Percentiles rank a stretch among this genome's conserved stretches.
Conservation (phyloP, 2,797 vertebrate genomes). For the Manis pentadactyla region DNA sequence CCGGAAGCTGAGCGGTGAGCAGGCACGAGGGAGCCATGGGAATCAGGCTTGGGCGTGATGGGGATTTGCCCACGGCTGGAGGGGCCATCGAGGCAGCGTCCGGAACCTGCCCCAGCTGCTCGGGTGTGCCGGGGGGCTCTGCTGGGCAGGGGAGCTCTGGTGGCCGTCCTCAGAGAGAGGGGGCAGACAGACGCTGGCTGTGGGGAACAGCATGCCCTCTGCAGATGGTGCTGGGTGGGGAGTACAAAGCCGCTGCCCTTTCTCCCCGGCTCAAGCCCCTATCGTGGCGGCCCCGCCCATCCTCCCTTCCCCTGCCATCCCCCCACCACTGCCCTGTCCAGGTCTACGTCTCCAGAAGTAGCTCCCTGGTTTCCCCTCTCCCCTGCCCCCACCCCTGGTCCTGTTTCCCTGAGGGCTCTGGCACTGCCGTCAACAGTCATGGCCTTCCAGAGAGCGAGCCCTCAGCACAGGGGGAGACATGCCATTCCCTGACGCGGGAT, state of each 20-base stretch:
- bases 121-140: neutral
- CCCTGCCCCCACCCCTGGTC: neutral
- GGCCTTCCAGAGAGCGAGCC: neutral
- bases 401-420: constrained; percentile 7
- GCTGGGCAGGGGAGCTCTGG: neutral
- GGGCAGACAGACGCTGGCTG: fast-evolving
- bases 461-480: fast-evolving
- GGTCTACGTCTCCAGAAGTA: neutral
- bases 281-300: neutral
- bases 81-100: neutral
- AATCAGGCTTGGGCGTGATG: fast-evolving
- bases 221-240: fast-evolving
- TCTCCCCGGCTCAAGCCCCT: neutral
- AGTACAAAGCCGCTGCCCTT: neutral
- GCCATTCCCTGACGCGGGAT: fast-evolving
- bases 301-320: neutral
- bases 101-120: neutral
- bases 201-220: fast-evolving
- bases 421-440: neutral
- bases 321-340: neutral
- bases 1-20: neutral
- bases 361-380: neutral
- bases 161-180: too few species aligned
- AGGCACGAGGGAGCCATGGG: neutral
- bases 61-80: fast-evolving